Evolutionary conservation across 1,140 invertebrate genomes (phyloP).

Genomic region (Lysiphlebus fabarum): DNA sequence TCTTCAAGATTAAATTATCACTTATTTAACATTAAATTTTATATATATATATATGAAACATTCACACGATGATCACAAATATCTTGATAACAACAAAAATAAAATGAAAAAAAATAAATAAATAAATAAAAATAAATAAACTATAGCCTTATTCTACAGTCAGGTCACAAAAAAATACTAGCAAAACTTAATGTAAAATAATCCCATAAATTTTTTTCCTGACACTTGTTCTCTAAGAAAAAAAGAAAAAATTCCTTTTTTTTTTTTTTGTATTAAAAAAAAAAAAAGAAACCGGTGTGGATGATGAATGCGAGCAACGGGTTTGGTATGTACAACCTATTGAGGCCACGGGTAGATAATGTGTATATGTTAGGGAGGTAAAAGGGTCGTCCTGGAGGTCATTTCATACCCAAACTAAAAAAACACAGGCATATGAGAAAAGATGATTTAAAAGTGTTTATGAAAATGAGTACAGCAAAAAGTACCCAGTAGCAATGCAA

Average conservation of each 20-base stretch:
- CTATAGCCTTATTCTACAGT: no score
- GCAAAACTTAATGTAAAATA: no score
- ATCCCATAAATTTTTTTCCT: not conserved
- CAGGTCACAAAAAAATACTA: no score
- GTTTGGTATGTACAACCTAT: not conserved
- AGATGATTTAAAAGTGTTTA: slow-evolving; percentile 33
- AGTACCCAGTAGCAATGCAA: slow-evolving; percentile 20
- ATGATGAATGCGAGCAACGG: not conserved
- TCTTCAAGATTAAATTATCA: no score
- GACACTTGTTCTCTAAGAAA: not conserved
- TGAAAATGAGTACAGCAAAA: slow-evolving; percentile 8
- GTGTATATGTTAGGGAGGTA: slow-evolving; percentile 35
- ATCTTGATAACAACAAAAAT: no score
- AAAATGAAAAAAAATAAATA: no score
- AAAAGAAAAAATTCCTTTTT: not conserved
- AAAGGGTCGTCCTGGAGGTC: slow-evolving; percentile 49
- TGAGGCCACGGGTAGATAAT: slow-evolving; percentile 10
- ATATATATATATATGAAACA: no score
- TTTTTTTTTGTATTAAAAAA: not conserved
- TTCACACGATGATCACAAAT: no score
- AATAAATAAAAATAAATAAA: no score
- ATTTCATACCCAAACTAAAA: slow-evolving; percentile 44
- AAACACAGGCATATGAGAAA: slow-evolving; percentile 28
- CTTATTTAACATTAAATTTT: no score
- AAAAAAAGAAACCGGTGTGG: no score